These are phyloP conservation scores for Macaca mulatta DNA, from an alignment of 2,113 vertebrate species.

Conservation along the genomic window DNA sequence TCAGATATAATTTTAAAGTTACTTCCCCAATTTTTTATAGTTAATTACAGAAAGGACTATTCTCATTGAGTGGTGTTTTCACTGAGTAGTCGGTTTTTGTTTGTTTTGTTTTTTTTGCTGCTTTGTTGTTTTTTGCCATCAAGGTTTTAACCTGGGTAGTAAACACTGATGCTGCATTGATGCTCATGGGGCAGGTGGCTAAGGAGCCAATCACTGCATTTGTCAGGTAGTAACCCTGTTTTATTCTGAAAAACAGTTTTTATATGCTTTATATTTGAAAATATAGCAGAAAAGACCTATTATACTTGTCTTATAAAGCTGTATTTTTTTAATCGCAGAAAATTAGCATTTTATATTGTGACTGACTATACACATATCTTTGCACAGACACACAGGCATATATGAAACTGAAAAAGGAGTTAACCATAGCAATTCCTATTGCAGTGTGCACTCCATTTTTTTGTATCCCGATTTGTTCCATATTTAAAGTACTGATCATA, in stretches of 20 bases:
- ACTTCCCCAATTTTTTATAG: neutral
- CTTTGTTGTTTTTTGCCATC: neutral
- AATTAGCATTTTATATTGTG: neutral
- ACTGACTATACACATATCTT: neutral
- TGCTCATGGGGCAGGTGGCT: neutral
- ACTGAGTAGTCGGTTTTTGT: neutral
- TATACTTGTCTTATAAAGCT: neutral
- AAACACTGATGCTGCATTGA: neutral
- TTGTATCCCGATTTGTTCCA: neutral
- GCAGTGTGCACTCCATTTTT: neutral
- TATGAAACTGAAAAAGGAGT: neutral
- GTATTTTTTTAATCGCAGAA: neutral
- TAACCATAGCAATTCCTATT: neutral
- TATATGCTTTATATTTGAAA: neutral
- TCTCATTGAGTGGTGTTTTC: neutral
- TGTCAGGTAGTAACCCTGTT: neutral
- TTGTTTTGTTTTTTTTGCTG: no score
- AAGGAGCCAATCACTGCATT: neutral
- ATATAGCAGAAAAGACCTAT: neutral
- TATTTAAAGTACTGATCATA: conserved; percentile 1
- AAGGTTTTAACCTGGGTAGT: neutral
- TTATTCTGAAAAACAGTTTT: neutral
- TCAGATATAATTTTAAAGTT: conserved; percentile 39
- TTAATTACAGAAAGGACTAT: neutral
- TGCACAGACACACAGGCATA: neutral